Evolutionary conservation across 2,797 vertebrate genomes (phyloP).

Genomic region (Macroramphosus scolopax): DNA sequence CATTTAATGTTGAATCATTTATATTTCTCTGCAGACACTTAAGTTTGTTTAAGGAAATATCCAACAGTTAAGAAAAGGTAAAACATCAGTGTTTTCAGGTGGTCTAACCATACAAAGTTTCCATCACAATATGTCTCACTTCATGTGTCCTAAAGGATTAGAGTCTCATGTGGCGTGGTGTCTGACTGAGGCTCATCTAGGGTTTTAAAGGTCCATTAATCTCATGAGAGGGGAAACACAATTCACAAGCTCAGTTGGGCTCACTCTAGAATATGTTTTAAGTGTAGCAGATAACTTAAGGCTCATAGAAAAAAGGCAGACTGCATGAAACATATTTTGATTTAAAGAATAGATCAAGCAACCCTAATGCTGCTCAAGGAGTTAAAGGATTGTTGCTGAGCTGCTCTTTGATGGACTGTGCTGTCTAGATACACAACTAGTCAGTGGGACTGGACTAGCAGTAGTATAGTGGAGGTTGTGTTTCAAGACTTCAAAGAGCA

Average conservation of each 20-base stretch:
- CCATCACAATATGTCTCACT: background rate
- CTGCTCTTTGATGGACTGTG: no score
- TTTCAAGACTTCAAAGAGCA: background rate
- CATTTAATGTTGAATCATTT: conserved; percentile 63
- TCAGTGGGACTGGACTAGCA: no score
- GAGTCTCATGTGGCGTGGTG: background rate
- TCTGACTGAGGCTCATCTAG: background rate
- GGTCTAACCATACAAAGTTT: background rate
- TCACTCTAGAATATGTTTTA: no score
- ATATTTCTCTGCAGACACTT: conserved; percentile 50
- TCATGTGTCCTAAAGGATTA: background rate
- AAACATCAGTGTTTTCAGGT: background rate
- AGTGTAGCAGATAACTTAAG: no score
- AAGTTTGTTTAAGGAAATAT: conserved; percentile 16
- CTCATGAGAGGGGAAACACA: background rate
- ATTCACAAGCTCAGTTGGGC: no score
- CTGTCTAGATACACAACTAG: no score
- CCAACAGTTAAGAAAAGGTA: background rate
- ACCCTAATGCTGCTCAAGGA: no score
- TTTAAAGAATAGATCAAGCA: no score
- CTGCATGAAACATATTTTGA: no score
- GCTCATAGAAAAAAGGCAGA: no score
- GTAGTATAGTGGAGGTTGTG: conserved; percentile 23
- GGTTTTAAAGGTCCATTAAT: background rate
- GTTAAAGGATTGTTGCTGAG: no score